phyloP scores from a whole-genome alignment of 2,888 invertebrate species.

The Unio delphinus region DNA sequence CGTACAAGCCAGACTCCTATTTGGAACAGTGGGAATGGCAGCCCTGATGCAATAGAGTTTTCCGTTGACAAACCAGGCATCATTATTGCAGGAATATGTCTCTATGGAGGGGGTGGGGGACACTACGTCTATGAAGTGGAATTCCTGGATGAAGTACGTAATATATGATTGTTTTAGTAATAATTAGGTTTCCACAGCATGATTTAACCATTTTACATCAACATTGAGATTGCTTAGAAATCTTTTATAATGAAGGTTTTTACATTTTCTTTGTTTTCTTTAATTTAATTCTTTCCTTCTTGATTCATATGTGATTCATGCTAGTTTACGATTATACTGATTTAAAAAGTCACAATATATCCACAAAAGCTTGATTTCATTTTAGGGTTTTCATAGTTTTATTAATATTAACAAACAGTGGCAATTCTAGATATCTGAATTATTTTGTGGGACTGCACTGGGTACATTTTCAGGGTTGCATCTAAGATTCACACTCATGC shows the following conservation, averaged over 20 bases:
- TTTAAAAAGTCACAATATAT: no score
- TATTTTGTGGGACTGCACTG: no score
- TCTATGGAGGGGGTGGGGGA: constrained; percentile 88
- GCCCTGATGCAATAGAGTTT: constrained; percentile 96
- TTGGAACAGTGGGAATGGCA: constrained; percentile 98
- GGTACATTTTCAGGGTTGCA: no score
- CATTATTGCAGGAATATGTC: constrained; percentile 88
- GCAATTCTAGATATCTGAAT: no score
- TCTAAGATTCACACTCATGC: no score
- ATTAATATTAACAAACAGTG: no score
- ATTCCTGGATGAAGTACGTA: constrained; percentile 77
- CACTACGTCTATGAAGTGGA: constrained; percentile 93
- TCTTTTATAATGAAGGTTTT: constrained; percentile 1
- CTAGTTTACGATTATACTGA: no score
- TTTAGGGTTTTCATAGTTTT: no score
- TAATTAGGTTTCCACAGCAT: neutral
- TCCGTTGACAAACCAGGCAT: constrained; percentile 92
- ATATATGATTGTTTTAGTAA: neutral
- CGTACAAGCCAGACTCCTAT: constrained; percentile 90
- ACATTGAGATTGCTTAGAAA: neutral
- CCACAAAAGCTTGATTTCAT: no score
- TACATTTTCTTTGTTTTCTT: neutral
- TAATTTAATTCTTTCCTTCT: no score
- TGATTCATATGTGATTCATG: no score
- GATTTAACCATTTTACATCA: no score